Conservation (phyloP, 2,113 vertebrate genomes). For the Tor tambroides region DNA sequence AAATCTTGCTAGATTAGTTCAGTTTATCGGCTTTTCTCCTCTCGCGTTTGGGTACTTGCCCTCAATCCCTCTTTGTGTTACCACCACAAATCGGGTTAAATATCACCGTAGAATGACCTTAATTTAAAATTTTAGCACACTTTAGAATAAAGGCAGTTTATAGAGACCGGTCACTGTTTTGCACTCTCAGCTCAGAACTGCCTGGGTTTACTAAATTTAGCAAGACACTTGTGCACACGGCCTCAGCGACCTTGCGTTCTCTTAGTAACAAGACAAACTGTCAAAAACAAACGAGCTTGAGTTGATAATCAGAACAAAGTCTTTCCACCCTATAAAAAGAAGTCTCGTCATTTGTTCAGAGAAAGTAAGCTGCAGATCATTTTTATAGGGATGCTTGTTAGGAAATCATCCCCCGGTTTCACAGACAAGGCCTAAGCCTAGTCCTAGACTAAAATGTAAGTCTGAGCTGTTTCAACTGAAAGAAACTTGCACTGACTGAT, state of each 20-base stretch:
- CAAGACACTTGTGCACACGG: slow-evolving; percentile 22
- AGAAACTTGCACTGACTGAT: too few species aligned
- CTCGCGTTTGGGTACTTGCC: slow-evolving; percentile 30
- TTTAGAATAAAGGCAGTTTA: slow-evolving; percentile 12
- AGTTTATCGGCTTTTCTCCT: slow-evolving; percentile 25
- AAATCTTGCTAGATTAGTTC: slow-evolving; percentile 51
- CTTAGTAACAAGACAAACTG: slow-evolving; percentile 45
- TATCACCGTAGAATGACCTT: slow-evolving; percentile 15
- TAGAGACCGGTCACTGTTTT: slow-evolving; percentile 37
- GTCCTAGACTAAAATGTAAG: too few species aligned
- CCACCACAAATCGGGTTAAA: slow-evolving; percentile 16
- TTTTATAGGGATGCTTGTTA: neutral
- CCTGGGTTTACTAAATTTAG: slow-evolving; percentile 49
- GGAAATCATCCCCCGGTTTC: too few species aligned
- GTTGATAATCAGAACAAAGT: slow-evolving; percentile 16
- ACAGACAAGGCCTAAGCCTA: too few species aligned
- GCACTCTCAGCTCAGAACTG: slow-evolving; percentile 17
- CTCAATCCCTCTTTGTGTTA: slow-evolving; percentile 22
- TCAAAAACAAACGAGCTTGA: slow-evolving; percentile 43
- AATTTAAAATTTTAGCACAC: slow-evolving; percentile 12
- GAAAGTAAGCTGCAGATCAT: neutral
- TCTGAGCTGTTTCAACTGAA: too few species aligned
- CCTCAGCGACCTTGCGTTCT: slow-evolving; percentile 35
- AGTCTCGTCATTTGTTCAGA: neutral
- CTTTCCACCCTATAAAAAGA: neutral